Evolutionary conservation across 2,113 vertebrate genomes (phyloP), one percentile per base, ranked within the genome.

Genomic region (Xenotilapia leptura): DNA sequence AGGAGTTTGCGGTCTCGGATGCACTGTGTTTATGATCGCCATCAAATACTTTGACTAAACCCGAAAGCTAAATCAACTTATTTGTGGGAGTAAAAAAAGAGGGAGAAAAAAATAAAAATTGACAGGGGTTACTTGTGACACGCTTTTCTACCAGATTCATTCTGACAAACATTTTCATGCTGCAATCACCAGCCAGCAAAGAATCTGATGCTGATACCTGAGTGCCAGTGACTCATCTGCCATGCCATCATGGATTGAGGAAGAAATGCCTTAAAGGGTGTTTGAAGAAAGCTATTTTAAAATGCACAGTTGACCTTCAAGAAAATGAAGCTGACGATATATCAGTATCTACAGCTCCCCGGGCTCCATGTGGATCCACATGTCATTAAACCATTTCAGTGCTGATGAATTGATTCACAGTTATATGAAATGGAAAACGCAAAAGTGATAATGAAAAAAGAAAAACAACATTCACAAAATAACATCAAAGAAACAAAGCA

Each of bases 371-470:
- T 86, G 92, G 84, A 92, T 89, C 87, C 87, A 92, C 87, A 90
- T 89, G 85, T 91, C 91, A 83, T 83, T 79, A 93, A 88, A 94
- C 81, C 88, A 85, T 90, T 91, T 93, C 83, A 90, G 60, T 89
- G 88, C 87, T 84, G 92, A 93, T 94, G 92, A 91, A 89, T 92
- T 91, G 83, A 83, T 88, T 92, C 73, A 88, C 79, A 90, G 91
- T 93, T 94, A 92, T 55, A 89, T 95, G 93, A 88, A 88, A 95
- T 96, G 94, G 81, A 87, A 88, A 95, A 95, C 90, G 86, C 82
- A 95, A 92, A 87, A 51, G 70, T 93, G 86, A 91, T 82, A 7
- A 94, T 95, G 93, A 83, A 40, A 84, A 75, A 51, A 62, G 79
- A 36, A 86, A 84, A 65, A 19, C 10, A 82, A 93, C 80, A 92